phyloP scores from a whole-genome alignment of 1,140 invertebrate species.

The Drosophila cardini region DNA sequence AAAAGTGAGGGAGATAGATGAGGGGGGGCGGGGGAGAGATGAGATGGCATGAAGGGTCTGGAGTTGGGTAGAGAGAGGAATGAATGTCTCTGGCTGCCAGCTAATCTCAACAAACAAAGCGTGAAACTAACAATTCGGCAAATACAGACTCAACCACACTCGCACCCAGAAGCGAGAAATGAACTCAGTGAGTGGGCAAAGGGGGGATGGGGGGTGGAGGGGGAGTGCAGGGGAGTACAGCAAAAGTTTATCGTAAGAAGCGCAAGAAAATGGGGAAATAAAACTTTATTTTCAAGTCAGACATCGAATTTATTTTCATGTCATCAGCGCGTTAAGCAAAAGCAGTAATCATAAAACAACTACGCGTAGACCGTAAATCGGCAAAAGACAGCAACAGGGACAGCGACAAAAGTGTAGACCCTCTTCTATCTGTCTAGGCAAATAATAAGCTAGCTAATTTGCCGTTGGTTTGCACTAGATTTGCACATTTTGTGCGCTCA shows the following conservation, averaged over 20 bases:
- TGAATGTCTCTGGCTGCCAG: conserved; percentile 56
- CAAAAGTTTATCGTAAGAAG: conserved; percentile 23
- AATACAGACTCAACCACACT: conserved; percentile 76
- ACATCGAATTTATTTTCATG: conserved; percentile 80
- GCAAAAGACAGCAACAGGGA: conserved; percentile 5
- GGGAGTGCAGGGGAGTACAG: background rate
- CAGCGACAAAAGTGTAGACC: background rate
- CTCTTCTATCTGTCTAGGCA: conserved; percentile 51
- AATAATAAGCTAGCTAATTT: conserved; percentile 77
- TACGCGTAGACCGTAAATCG: conserved; percentile 63
- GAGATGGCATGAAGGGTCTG: no score
- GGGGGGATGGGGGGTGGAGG: no score
- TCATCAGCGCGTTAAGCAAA: conserved; percentile 55
- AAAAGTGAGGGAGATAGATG: background rate
- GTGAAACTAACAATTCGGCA: conserved; percentile 83
- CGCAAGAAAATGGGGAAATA: conserved; percentile 49
- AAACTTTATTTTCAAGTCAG: conserved; percentile 80
- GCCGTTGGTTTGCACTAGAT: conserved; percentile 20
- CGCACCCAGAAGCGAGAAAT: conserved; percentile 23
- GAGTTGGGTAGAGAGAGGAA: background rate
- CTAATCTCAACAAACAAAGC: conserved; percentile 83
- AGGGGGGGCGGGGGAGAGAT: background rate
- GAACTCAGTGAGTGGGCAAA: conserved; percentile 4
- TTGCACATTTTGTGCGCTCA: conserved; percentile 16
- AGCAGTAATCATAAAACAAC: conserved; percentile 5